These are phyloP conservation scores for Alexandromys fortis DNA, from an alignment of 2,113 vertebrate species.

Conservation along the genomic window DNA sequence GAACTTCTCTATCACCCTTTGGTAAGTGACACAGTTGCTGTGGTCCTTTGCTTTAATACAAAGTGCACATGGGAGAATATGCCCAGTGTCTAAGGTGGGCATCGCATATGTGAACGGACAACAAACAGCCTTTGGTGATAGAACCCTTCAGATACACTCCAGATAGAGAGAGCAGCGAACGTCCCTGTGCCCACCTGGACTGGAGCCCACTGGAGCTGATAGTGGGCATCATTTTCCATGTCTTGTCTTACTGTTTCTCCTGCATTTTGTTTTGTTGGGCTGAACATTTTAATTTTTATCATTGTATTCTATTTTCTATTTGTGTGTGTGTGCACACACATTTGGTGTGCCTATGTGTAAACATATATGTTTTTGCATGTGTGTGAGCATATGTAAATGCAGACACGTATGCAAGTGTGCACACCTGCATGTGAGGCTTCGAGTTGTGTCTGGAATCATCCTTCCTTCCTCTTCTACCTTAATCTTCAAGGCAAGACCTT, in stretches of 20 bases:
- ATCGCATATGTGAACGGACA: neutral
- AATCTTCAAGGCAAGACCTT: neutral
- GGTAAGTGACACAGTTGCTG: neutral
- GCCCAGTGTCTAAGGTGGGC: neutral
- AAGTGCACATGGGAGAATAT: neutral
- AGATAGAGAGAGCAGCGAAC: neutral
- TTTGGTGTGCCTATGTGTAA: neutral
- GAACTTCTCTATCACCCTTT: neutral
- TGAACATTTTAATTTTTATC: neutral
- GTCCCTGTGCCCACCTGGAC: neutral
- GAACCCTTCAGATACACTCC: neutral
- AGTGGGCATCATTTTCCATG: neutral
- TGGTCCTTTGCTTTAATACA: neutral
- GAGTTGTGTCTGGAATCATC: neutral
- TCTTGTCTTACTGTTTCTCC: neutral
- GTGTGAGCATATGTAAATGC: neutral
- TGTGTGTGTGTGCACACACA: neutral
- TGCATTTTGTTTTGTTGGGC: neutral
- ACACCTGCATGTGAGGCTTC: neutral
- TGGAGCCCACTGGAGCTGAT: no score
- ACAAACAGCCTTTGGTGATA: neutral
- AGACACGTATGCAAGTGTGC: neutral
- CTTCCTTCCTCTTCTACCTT: no score
- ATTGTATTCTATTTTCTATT: neutral
- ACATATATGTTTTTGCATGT: neutral